A percentile compares a stretch with the other conserved stretches of the same genome.
Conservation (phyloP, 2,888 invertebrate genomes). For the Podotricha telesiphe region DNA sequence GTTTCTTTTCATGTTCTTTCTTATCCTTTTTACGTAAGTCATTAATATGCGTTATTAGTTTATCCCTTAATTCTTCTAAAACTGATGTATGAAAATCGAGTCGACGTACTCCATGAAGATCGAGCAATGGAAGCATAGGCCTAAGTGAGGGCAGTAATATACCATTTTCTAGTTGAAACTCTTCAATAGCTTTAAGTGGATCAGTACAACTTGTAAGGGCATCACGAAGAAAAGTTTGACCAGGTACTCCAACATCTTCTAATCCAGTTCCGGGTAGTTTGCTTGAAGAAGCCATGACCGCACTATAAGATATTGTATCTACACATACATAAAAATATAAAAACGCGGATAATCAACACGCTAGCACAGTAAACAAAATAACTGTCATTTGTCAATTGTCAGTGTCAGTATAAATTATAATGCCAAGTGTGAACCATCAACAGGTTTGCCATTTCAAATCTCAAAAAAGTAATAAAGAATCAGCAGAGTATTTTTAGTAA, state of each 20-base stretch:
- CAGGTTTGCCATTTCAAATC: neutral
- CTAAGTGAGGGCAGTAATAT: slow-evolving; percentile 95
- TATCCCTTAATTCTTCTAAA: slow-evolving; percentile 88
- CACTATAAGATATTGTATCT: neutral
- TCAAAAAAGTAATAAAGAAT: too few relatives aligned
- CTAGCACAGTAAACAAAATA: slow-evolving; percentile 14
- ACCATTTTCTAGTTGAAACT: slow-evolving; percentile 97
- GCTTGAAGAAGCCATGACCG: slow-evolving; percentile 72
- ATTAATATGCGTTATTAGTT: slow-evolving; percentile 91
- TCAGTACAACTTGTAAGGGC: slow-evolving; percentile 97
- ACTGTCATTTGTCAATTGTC: slow-evolving; percentile 17
- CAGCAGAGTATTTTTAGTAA: too few relatives aligned
- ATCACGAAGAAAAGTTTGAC: slow-evolving; percentile 93
- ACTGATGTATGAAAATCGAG: slow-evolving; percentile 98
- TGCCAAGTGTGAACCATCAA: neutral
- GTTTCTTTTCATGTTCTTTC: slow-evolving; percentile 89
- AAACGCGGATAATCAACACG: slow-evolving; percentile 14
- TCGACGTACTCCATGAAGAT: slow-evolving; percentile 95
- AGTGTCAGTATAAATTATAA: slow-evolving; percentile 6
- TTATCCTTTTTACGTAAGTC: slow-evolving; percentile 90
- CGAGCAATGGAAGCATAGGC: slow-evolving; percentile 97
- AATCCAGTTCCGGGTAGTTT: slow-evolving; percentile 85
- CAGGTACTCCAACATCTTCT: slow-evolving; percentile 94
- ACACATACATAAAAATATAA: slow-evolving; percentile 6
- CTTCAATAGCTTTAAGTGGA: slow-evolving; percentile 98